Percentiles rank a stretch among this genome's conserved stretches.
These are phyloP conservation scores for Pseudorhombus dupliciocellatus DNA, from an alignment of 2,113 vertebrate genomes.

Conservation along the genomic window DNA sequence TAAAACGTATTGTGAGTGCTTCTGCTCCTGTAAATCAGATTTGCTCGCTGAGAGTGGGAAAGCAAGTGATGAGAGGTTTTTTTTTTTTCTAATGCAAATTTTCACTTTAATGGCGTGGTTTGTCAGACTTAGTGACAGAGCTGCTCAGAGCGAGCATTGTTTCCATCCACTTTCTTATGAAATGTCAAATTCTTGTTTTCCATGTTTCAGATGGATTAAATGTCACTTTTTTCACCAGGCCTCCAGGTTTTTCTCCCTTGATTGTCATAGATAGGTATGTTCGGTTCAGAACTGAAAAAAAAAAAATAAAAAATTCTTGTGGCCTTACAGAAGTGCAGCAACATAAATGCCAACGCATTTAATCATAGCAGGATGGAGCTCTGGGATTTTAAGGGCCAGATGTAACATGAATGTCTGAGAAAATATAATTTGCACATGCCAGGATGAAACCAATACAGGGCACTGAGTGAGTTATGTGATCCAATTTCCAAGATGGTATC, in stretches of 20 bases:
- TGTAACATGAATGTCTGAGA: not conserved
- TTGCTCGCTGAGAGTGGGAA: not conserved
- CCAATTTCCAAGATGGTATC: not conserved
- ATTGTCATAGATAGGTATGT: too few relatives aligned
- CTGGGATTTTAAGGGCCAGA: not conserved
- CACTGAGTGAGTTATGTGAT: not conserved
- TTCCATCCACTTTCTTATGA: constrained; percentile 27
- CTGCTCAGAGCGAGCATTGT: constrained; percentile 12
- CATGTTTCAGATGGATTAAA: constrained; percentile 45
- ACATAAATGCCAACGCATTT: not conserved
- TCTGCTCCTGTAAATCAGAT: constrained; percentile 26
- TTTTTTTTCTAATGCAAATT: constrained; percentile 43
- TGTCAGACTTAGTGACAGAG: constrained; percentile 8
- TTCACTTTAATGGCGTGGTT: constrained; percentile 21
- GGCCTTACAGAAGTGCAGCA: not conserved
- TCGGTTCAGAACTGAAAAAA: not conserved
- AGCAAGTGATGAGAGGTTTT: constrained; percentile 1
- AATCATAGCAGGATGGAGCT: not conserved
- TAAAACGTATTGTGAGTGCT: constrained; percentile 27
- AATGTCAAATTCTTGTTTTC: constrained; percentile 45
- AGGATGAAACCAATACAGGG: not conserved
- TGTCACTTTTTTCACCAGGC: constrained; percentile 15
- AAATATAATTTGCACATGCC: constrained; percentile 15
- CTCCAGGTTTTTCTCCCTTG: not conserved
- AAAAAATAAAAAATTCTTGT: not conserved